These are phyloP conservation scores for Chlamydotis undulata DNA, from an alignment of 2,113 vertebrate species.

Conservation along the genomic window DNA sequence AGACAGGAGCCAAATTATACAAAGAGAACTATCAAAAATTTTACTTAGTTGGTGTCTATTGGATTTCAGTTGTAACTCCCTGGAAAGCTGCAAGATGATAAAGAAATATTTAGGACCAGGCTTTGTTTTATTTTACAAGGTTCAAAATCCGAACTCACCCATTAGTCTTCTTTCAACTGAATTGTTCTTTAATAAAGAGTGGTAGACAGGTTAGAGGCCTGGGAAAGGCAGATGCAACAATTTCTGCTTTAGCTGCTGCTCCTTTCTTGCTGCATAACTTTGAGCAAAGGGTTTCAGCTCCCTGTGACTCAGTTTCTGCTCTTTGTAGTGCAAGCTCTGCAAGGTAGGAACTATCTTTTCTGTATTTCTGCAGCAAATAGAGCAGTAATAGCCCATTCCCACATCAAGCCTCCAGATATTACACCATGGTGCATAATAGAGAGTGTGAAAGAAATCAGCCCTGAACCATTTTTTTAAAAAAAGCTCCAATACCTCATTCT, in stretches of 20 bases:
- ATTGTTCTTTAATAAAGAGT: neutral
- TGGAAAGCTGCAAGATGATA: neutral
- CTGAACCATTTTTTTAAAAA: neutral
- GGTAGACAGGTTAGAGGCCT: neutral
- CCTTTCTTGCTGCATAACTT: neutral
- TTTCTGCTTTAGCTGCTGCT: neutral
- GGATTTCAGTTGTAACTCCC: neutral
- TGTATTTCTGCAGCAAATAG: neutral
- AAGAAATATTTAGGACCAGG: neutral
- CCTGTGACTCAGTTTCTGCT: neutral
- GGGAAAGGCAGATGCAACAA: neutral
- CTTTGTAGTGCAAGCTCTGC: neutral
- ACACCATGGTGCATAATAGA: neutral
- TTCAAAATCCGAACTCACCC: neutral
- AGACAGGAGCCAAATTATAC: neutral
- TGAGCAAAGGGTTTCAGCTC: neutral
- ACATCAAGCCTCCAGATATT: neutral
- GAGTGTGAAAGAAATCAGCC: neutral
- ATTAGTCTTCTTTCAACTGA: neutral
- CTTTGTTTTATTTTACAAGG: neutral
- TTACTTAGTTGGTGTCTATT: neutral
- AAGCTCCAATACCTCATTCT: neutral
- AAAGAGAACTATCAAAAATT: neutral
- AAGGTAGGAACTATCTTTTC: neutral
- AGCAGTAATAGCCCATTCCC: neutral